Evolutionary conservation across 2,888 invertebrate species (phyloP).

Genomic region (Carpatolechia fugitivella): DNA sequence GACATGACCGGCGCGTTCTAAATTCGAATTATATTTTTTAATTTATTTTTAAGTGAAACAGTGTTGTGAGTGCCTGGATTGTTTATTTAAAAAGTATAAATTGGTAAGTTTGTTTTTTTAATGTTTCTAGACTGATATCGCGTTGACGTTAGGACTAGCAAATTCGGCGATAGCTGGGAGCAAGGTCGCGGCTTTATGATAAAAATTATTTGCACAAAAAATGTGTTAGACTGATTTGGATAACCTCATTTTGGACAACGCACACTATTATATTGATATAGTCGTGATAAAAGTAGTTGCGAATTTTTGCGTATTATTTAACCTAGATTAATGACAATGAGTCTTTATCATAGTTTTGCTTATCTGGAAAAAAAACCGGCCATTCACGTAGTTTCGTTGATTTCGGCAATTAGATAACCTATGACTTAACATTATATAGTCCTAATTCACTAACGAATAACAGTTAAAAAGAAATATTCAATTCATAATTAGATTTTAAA

Average conservation of each 20-base stretch:
- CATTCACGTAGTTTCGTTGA: background rate
- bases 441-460: background rate
- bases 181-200: conserved; percentile 73
- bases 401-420: conserved; percentile 10
- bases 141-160: conserved; percentile 63
- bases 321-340: conserved; percentile 16
- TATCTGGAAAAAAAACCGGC: conserved; percentile 12
- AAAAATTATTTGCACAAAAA: conserved; percentile 77
- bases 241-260: conserved; percentile 75
- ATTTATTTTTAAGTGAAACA: conserved; percentile 34
- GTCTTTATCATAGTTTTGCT: conserved; percentile 11
- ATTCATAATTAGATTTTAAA: too few relatives aligned
- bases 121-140: conserved; percentile 49
- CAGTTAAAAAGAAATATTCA: too few relatives aligned
- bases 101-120: conserved; percentile 39
- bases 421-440: conserved; percentile 3
- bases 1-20: conserved; percentile 30
- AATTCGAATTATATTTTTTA: conserved; percentile 27
- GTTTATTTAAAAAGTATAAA: conserved; percentile 19
- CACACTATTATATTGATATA: conserved; percentile 42
- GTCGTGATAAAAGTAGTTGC: background rate
- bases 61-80: conserved; percentile 44
- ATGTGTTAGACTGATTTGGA: conserved; percentile 71
- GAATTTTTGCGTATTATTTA: conserved; percentile 16
- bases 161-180: conserved; percentile 74